Evolutionary conservation across 1,140 invertebrate genomes (phyloP), one percentile per base, ranked within the genome.

Genomic region (Physella acuta): DNA sequence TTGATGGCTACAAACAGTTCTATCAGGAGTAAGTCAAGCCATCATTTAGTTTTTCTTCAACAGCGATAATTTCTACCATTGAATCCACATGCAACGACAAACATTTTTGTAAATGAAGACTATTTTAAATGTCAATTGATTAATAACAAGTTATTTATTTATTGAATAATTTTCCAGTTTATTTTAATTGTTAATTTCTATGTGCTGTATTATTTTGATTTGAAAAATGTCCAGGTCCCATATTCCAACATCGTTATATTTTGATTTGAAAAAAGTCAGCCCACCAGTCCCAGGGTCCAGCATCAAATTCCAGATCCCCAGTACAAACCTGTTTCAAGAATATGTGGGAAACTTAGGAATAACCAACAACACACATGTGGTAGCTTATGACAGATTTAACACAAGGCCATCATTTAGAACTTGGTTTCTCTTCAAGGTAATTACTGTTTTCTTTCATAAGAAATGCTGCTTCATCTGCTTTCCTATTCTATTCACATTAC

Each of bases 381-480:
- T 82, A 24, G 73, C 75, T 1, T 80, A 81, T 63, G 80, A 82
- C 59, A 74, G 76, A 59, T 64, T 74, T 37, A 72, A 75, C 55
- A 71, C 65, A n/a, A 24, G 68, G 1, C 69, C 75, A 11, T 73
- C 78, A 4, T 64, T 77, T 20, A 74, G 77, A 52, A 75, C 77
- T 33, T 80, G 79, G 79, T 82, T 78, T 78, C 30, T 79, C 14
- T 79, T 82, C 34, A 76, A 77, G 74, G 80, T 82, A 72, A 70
- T 71, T 33, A 20, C 26, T 28, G 8, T 28, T 55, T 55, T 55
- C 5, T 55, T 55, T 55, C 8, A 20, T 14, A n/a, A n/a, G n/a
- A n/a, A n/a, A n/a, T n/a, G n/a, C n/a, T n/a, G n/a, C n/a, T n/a
- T n/a, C n/a, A n/a, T n/a, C n/a, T n/a, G n/a, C n/a, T n/a, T n/a